These are phyloP conservation scores for Parauchenoglanis punctatus DNA, from an alignment of 2,797 vertebrate genomes.

Conservation along the genomic window DNA sequence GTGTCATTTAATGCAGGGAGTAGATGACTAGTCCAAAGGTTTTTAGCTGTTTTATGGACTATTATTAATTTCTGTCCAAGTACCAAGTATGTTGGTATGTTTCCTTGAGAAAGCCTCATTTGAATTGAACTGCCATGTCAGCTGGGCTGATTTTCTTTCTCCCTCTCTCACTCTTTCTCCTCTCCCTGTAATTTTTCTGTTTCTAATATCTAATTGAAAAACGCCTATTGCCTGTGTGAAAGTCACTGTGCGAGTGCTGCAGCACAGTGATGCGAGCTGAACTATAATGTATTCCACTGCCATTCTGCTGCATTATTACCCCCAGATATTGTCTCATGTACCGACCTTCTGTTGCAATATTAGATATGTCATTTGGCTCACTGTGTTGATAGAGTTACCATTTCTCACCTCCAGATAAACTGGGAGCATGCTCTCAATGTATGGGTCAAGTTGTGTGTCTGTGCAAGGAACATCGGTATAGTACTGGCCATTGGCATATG, in stretches of 20 bases:
- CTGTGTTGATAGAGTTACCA: slow-evolving; percentile 66
- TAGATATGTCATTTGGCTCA: slow-evolving; percentile 59
- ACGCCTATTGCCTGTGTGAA: slow-evolving; percentile 50
- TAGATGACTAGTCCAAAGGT: neutral
- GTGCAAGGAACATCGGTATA: slow-evolving; percentile 43
- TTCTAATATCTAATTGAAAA: slow-evolving; percentile 43
- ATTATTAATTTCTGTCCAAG: neutral
- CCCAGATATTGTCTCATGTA: slow-evolving; percentile 70
- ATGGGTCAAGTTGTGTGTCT: slow-evolving; percentile 68
- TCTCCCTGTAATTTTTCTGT: slow-evolving; percentile 14
- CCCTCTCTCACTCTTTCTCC: neutral
- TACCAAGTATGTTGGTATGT: neutral
- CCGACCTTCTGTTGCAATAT: slow-evolving; percentile 66
- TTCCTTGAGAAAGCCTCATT: neutral
- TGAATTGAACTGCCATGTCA: neutral
- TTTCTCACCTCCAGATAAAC: slow-evolving; percentile 68
- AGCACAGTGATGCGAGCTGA: neutral
- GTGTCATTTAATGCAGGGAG: slow-evolving; percentile 7
- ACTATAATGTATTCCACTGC: slow-evolving; percentile 69
- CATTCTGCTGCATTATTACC: slow-evolving; percentile 68
- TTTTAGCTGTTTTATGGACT: neutral
- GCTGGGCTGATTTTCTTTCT: neutral
- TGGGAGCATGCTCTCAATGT: slow-evolving; percentile 59
- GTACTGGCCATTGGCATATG: slow-evolving; percentile 47
- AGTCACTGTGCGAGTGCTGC: slow-evolving; percentile 7